Conservation (phyloP, 2,113 vertebrate genomes). For the Eudyptes chrysolophus region DNA sequence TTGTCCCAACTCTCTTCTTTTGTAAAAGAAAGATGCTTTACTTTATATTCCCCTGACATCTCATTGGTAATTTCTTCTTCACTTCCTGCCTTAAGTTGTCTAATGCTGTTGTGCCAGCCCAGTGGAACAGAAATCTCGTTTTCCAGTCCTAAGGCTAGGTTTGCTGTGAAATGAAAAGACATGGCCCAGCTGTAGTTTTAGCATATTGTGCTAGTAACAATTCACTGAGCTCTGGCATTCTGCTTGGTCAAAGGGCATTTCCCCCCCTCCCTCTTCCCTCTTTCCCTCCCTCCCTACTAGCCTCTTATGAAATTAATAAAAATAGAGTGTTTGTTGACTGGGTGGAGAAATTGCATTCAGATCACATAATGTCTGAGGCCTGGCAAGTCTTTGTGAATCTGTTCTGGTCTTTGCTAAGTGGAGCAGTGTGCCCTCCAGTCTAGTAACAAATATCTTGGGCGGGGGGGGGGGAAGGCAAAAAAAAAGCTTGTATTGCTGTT, state of each 20-base stretch:
- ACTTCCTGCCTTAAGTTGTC: background rate
- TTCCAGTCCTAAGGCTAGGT: constrained; percentile 28
- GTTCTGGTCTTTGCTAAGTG: constrained; percentile 25
- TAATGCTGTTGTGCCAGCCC: background rate
- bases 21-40: background rate
- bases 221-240: constrained; percentile 6
- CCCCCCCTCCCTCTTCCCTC: background rate
- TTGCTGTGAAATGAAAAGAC: background rate
- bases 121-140: background rate
- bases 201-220: background rate
- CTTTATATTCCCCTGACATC: background rate
- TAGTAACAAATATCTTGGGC: background rate
- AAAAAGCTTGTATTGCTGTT: background rate
- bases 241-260: constrained; percentile 40
- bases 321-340: constrained; percentile 36
- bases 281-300: background rate
- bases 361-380: constrained; percentile 48
- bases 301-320: constrained; percentile 51
- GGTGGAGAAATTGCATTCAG: constrained; percentile 51
- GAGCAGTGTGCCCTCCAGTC: background rate
- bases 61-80: background rate
- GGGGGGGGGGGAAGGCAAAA: too few relatives aligned
- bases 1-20: background rate
- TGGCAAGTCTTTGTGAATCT: background rate
- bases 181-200: constrained; percentile 8